phyloP scores from a whole-genome alignment of 1,140 invertebrate genomes.

The Drosophila truncata region DNA sequence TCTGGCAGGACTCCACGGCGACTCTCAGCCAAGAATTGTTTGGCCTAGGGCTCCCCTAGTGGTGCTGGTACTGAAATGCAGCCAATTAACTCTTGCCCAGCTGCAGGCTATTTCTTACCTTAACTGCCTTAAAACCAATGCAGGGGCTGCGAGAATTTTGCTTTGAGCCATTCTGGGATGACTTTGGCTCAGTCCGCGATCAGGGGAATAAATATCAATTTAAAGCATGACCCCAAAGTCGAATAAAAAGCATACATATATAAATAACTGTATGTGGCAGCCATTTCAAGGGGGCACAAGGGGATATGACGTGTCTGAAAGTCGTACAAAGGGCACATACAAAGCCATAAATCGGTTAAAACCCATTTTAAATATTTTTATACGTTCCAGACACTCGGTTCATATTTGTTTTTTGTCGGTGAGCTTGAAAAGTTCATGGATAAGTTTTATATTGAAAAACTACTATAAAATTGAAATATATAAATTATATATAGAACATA shows the following conservation, averaged over 20 bases:
- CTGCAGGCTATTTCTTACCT: conserved; percentile 11
- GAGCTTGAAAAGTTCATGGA: background rate
- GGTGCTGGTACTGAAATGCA: conserved; percentile 11
- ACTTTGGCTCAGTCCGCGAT: conserved; percentile 21
- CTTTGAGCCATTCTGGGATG: conserved; percentile 22
- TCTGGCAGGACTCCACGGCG: background rate
- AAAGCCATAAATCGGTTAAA: conserved; percentile 67
- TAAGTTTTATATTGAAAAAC: background rate
- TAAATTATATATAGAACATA: background rate
- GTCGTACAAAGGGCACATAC: conserved; percentile 23
- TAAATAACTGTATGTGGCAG: conserved; percentile 62
- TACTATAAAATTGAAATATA: background rate
- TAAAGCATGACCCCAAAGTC: conserved; percentile 46
- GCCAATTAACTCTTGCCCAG: conserved; percentile 17
- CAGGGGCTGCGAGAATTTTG: background rate
- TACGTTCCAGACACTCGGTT: conserved; percentile 38
- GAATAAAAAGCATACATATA: conserved; percentile 53
- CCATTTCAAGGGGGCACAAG: conserved; percentile 11
- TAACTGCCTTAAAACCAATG: conserved; percentile 30
- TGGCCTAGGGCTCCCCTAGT: conserved; percentile 7
- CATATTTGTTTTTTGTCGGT: background rate
- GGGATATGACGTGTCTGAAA: background rate
- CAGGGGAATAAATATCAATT: conserved; percentile 71
- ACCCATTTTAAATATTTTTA: conserved; percentile 73
- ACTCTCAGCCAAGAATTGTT: background rate